Conservation (phyloP, 1,140 invertebrate species). For the Lanistes nyassanus region DNA sequence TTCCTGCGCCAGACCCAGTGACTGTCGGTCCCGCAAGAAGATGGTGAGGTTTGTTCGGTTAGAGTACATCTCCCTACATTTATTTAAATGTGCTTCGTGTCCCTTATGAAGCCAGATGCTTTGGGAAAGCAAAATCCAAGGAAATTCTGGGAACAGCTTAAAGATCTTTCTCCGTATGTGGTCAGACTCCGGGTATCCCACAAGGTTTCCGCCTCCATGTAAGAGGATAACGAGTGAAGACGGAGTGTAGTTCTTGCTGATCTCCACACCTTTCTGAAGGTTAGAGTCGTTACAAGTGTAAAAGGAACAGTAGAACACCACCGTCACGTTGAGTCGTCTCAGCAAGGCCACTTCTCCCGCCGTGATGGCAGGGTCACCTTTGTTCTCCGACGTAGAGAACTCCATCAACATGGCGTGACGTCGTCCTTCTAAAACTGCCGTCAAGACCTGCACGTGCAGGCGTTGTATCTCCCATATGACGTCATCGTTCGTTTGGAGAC, state of each 20-base stretch:
- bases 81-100: not conserved
- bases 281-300: slow-evolving; percentile 9
- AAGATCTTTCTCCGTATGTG: slow-evolving; percentile 10
- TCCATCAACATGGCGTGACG: slow-evolving; percentile 38
- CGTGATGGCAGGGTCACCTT: slow-evolving; percentile 43
- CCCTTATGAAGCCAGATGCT: slow-evolving; percentile 25
- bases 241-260: slow-evolving; percentile 11
- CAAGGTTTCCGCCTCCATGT: slow-evolving; percentile 39
- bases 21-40: slow-evolving; percentile 34
- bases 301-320: slow-evolving; percentile 37
- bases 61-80: slow-evolving; percentile 18
- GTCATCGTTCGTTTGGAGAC: slow-evolving; percentile 22
- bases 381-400: slow-evolving; percentile 34
- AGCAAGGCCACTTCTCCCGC: slow-evolving; percentile 37
- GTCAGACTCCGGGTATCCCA: slow-evolving; percentile 27
- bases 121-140: slow-evolving; percentile 32
- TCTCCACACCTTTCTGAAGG: not conserved
- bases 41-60: slow-evolving; percentile 31
- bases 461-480: slow-evolving; percentile 33
- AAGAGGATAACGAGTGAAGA: slow-evolving; percentile 33
- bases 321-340: slow-evolving; percentile 22
- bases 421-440: slow-evolving; percentile 16
- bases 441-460: slow-evolving; percentile 27
- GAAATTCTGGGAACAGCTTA: slow-evolving; percentile 22
- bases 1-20: slow-evolving; percentile 23